These are phyloP conservation scores for Pomatostomus ruficeps DNA, from an alignment of 2,113 vertebrate species.

Conservation along the genomic window DNA sequence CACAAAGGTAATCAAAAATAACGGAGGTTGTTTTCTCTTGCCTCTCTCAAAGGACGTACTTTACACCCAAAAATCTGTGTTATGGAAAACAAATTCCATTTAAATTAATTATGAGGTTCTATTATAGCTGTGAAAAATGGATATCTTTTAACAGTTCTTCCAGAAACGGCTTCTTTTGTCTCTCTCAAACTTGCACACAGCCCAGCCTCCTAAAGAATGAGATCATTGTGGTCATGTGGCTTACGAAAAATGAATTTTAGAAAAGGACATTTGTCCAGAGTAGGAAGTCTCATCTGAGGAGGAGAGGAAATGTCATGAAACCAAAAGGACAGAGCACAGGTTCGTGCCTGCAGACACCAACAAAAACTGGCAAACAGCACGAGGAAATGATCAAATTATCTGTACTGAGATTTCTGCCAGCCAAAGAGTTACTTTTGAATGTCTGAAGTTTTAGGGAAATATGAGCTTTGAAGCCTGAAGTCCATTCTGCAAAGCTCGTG, in stretches of 20 bases:
- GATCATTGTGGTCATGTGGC: background rate
- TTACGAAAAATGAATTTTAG: background rate
- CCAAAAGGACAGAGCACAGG: background rate
- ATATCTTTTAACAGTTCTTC: background rate
- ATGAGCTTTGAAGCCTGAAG: background rate
- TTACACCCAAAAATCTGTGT: conserved; percentile 23
- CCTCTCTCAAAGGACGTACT: conserved; percentile 29
- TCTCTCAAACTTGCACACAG: background rate
- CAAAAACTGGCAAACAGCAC: background rate
- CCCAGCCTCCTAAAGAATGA: background rate
- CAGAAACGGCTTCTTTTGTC: background rate
- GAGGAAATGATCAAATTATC: background rate
- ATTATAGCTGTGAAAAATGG: conserved; percentile 2
- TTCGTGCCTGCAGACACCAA: background rate
- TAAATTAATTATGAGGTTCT: conserved; percentile 54
- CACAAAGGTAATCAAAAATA: conserved; percentile 69
- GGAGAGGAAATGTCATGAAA: background rate
- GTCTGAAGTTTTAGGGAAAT: background rate
- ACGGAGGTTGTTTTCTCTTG: conserved; percentile 48
- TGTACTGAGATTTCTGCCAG: background rate
- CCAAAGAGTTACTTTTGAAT: background rate
- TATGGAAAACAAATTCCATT: conserved; percentile 44
- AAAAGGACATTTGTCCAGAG: background rate
- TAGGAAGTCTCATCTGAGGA: background rate
- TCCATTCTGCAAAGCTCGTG: background rate